Conservation (phyloP, 2,797 vertebrate genomes). For the Sebastes iracundus region DNA sequence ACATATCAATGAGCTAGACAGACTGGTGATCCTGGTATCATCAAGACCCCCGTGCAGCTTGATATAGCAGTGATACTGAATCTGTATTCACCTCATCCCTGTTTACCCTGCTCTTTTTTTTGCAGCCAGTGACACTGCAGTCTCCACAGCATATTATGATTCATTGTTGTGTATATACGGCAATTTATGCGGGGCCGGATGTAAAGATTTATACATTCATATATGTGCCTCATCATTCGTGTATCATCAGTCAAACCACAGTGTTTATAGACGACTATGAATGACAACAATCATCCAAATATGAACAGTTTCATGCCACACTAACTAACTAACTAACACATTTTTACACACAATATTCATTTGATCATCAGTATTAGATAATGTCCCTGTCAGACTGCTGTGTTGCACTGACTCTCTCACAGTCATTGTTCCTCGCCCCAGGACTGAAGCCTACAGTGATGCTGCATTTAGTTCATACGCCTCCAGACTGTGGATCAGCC, state of each 20-base stretch:
- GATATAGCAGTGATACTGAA: neutral
- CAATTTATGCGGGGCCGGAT: neutral
- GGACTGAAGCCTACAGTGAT: slow-evolving; percentile 20
- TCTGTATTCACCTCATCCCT: slow-evolving; percentile 36
- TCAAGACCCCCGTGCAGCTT: neutral
- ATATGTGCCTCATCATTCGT: neutral
- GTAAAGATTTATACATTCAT: neutral
- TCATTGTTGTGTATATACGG: neutral
- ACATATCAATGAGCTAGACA: neutral
- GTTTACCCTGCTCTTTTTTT: slow-evolving; percentile 11
- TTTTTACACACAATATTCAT: neutral
- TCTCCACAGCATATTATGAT: neutral
- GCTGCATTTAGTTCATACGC: slow-evolving; percentile 26
- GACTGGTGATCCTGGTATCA: neutral
- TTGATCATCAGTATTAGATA: neutral
- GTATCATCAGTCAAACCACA: neutral
- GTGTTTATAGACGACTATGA: neutral
- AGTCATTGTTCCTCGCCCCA: slow-evolving; percentile 7
- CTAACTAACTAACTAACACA: neutral
- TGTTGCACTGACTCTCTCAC: slow-evolving; percentile 15
- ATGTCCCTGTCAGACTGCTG: slow-evolving; percentile 1
- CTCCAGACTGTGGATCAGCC: slow-evolving; percentile 16
- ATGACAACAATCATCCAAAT: neutral
- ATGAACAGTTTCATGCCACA: neutral
- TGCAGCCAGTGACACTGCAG: slow-evolving; percentile 43